Conservation (phyloP, 2,797 vertebrate genomes). For the Poeciliopsis presidionis region DNA sequence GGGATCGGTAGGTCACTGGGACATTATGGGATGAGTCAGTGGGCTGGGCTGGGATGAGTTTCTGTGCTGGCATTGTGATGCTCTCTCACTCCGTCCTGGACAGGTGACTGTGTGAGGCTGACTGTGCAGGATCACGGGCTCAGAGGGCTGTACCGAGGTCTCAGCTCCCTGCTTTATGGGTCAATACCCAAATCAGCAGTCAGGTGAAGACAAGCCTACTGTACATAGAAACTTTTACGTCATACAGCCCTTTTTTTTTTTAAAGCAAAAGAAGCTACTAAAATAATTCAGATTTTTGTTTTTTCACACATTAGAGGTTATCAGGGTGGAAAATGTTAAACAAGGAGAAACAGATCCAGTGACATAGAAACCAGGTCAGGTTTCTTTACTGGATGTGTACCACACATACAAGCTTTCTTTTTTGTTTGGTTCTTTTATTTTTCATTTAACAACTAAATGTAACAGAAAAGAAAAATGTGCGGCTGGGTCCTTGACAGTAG, state of each 20-base stretch:
- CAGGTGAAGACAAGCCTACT: slow-evolving; percentile 69
- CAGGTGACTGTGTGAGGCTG: slow-evolving; percentile 84
- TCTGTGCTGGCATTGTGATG: slow-evolving; percentile 3
- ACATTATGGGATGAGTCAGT: neutral
- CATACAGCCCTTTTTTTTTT: neutral
- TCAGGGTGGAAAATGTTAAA: neutral
- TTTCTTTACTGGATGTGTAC: neutral
- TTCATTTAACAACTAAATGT: neutral
- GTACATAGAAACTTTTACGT: neutral
- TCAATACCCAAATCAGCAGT: slow-evolving; percentile 87
- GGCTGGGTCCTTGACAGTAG: neutral
- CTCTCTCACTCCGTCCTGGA: slow-evolving; percentile 16
- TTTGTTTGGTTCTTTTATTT: neutral
- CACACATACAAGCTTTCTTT: neutral
- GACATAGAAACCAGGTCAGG: neutral
- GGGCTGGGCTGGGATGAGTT: neutral
- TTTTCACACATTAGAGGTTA: neutral
- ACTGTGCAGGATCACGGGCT: slow-evolving; percentile 84
- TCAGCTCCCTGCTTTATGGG: slow-evolving; percentile 84
- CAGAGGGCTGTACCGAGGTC: slow-evolving; percentile 83
- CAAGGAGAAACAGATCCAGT: neutral
- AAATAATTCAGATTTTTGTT: neutral
- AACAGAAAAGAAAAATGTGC: neutral
- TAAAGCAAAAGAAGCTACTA: neutral
- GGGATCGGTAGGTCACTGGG: slow-evolving; percentile 79